phyloP scores from a whole-genome alignment of 1,140 invertebrate species.

The Ericerus pela region DNA sequence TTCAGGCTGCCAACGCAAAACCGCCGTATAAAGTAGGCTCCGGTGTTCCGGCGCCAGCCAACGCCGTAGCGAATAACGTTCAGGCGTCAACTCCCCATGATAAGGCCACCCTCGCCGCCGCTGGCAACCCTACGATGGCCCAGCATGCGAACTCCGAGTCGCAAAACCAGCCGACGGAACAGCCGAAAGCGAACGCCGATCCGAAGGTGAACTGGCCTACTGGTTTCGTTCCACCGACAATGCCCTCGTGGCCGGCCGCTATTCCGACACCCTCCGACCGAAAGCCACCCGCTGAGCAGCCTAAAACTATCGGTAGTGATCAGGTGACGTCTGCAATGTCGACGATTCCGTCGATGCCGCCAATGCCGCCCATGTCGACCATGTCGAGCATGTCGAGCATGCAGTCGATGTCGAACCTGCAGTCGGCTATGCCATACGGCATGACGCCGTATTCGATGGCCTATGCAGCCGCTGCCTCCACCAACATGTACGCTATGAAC shows the following conservation, averaged over 20 bases:
- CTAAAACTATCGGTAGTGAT: not conserved
- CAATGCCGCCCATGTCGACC: conserved; percentile 5
- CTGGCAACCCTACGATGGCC: too few relatives aligned
- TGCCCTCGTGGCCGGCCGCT: conserved; percentile 14
- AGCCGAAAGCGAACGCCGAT: not conserved
- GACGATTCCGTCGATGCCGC: not conserved
- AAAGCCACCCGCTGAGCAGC: not conserved
- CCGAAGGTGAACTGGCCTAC: conserved; percentile 16
- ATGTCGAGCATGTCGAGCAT: conserved; percentile 2
- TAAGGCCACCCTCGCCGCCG: too few relatives aligned
- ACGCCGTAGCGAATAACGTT: too few relatives aligned
- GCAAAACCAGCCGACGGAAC: not conserved
- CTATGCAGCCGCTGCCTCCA: not conserved
- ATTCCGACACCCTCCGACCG: not conserved
- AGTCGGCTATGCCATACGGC: not conserved
- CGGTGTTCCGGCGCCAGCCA: too few relatives aligned
- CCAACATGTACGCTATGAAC: not conserved
- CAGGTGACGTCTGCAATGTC: not conserved
- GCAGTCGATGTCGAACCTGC: not conserved
- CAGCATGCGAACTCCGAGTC: too few relatives aligned
- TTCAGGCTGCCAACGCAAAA: too few relatives aligned
- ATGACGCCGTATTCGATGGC: not conserved
- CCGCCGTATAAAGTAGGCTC: too few relatives aligned
- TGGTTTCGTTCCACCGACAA: conserved; percentile 10
- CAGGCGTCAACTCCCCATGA: too few relatives aligned